These are phyloP conservation scores for Catharus minimus DNA, from an alignment of 2,113 vertebrate genomes.

Conservation along the genomic window DNA sequence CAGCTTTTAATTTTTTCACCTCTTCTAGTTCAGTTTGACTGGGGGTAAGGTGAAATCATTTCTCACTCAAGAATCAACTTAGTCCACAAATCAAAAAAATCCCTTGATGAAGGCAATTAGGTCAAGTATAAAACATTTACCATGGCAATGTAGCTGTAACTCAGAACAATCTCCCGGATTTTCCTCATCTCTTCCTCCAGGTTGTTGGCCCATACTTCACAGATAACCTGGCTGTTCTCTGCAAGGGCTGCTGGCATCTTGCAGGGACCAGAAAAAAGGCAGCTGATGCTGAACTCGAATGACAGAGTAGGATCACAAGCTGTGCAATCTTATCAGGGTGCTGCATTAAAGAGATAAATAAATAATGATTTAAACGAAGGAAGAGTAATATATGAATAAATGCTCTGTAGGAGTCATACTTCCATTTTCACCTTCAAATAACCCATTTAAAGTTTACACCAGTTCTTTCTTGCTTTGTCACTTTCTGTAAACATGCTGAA, in stretches of 20 bases:
- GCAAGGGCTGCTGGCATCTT: conserved; percentile 96
- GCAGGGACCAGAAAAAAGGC: conserved; percentile 56
- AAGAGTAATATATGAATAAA: background rate
- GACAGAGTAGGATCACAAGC: background rate
- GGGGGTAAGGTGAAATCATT: rapidly evolving
- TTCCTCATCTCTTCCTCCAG: conserved; percentile 98
- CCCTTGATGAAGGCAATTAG: background rate
- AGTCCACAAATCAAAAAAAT: background rate
- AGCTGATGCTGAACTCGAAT: background rate
- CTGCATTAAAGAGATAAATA: background rate
- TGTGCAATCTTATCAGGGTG: background rate
- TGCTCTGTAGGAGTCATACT: background rate
- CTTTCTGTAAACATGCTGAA: background rate
- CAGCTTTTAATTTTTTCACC: background rate
- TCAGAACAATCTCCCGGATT: conserved; percentile 94
- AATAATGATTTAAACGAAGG: background rate
- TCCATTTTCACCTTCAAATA: background rate
- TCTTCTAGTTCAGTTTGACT: background rate
- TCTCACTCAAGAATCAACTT: background rate
- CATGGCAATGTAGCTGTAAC: conserved; percentile 98
- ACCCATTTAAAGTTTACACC: background rate
- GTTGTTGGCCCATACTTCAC: conserved; percentile 98
- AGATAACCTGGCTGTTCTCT: conserved; percentile 97
- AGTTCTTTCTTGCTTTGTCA: background rate
- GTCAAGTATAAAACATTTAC: conserved; percentile 63